A percentile compares a stretch with the other conserved stretches of the same genome.
Conservation (phyloP, 2,797 vertebrate genomes). For the Phyllotis vaccarum region DNA sequence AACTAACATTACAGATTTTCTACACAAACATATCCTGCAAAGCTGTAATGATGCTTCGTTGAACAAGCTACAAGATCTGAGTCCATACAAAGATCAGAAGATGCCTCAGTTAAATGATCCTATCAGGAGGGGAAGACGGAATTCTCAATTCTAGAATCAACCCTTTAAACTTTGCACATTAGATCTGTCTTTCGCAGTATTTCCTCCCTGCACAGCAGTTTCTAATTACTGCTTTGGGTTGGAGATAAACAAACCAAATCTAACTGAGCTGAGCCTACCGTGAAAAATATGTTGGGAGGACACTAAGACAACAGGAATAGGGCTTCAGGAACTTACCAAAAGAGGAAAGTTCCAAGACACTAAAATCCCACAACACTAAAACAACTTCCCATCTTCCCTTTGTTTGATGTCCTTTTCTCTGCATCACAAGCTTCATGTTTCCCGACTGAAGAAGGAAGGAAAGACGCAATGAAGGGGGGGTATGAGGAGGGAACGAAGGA, state of each 20-base stretch:
- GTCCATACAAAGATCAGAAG: background rate
- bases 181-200: background rate
- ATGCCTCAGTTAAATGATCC: background rate
- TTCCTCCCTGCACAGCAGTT: background rate
- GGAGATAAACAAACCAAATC: background rate
- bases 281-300: background rate
- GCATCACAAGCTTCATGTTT: background rate
- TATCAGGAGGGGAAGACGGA: background rate
- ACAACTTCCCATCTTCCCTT: background rate
- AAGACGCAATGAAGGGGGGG: background rate
- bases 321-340: background rate
- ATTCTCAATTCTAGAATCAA: background rate
- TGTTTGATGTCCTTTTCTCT: background rate
- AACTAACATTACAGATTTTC: background rate
- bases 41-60: background rate
- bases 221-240: conserved; percentile 14
- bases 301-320: background rate
- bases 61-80: background rate
- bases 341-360: background rate
- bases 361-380: background rate
- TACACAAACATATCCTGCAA: background rate
- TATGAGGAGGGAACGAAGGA: too few relatives aligned
- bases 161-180: background rate
- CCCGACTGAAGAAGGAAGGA: background rate
- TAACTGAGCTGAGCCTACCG: background rate